phyloP scores from a whole-genome alignment of 1,140 invertebrate species.

The Ganaspis sp. region DNA sequence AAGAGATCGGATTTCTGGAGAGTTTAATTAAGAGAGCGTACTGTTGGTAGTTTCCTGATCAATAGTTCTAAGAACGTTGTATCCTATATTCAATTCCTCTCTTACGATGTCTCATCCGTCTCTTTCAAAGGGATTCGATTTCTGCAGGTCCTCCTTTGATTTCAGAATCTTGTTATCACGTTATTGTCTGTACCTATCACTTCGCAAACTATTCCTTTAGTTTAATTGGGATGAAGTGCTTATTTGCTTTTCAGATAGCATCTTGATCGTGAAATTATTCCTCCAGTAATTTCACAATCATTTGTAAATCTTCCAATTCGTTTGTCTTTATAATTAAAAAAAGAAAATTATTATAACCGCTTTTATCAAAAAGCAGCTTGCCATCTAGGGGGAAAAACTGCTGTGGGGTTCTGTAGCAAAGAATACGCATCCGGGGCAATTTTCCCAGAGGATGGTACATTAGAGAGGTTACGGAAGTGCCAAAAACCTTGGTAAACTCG shows the following conservation, averaged over 20 bases:
- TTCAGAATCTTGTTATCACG: slow-evolving; percentile 55
- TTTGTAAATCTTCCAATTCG: not conserved
- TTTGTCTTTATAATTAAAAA: not conserved
- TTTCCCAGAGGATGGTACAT: not conserved
- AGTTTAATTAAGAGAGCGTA: slow-evolving; percentile 72
- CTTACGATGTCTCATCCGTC: not conserved
- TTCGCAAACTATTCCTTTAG: not conserved
- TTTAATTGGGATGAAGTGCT: not conserved
- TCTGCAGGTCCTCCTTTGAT: slow-evolving; percentile 55
- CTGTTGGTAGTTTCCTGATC: slow-evolving; percentile 65
- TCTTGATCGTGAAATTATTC: too few relatives aligned
- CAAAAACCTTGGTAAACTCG: slow-evolving; percentile 17
- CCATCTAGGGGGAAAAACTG: not conserved
- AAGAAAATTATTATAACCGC: too few relatives aligned
- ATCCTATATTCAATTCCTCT: not conserved
- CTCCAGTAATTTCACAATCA: not conserved
- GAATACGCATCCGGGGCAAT: slow-evolving; percentile 3
- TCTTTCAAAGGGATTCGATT: slow-evolving; percentile 47
- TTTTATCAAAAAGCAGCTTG: not conserved
- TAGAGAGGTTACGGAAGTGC: not conserved
- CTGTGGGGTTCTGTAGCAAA: not conserved
- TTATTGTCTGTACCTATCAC: not conserved
- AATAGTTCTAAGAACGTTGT: slow-evolving; percentile 59
- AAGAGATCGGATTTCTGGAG: slow-evolving; percentile 63
- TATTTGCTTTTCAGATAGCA: not conserved